Base-by-base conservation (phyloP, 2,888 invertebrate genomes). In the Leptothorax acervorum region DNA sequence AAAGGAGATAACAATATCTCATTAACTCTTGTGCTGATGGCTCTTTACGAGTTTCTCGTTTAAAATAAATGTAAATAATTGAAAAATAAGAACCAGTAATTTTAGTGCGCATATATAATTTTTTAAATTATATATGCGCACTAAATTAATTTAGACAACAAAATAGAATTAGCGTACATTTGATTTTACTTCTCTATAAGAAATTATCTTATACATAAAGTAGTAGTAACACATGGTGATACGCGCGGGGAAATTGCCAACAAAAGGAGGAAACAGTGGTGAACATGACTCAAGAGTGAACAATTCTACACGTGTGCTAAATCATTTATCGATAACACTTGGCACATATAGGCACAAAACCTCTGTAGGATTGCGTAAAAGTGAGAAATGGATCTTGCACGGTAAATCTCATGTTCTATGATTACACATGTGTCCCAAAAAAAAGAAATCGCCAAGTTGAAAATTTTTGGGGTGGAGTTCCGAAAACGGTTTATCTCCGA, bases 241-340 rank as follows among this genome's bases (percentile, higher is more conserved):
- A 28, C 11, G 74, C 18, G 35, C 60, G 57, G 51, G 53, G 57
- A 57, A 48, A 73, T 55, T 9, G 15, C 48, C 11, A 23, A 11
- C 51, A 31, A 12, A 53, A 78, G 63, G 55, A 84, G 71, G 78
- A 79, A 55, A 76, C 51, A 28, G 45, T 35, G n/a, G 23, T 60
- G 45, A 81, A 18, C 45, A 42, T 85, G 86, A 87, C 65, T 85
- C 84, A 87, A 42, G 35, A 48, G 1, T n/a, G 28, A 53, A 35
- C 51, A 35, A 45, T 31, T 75, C 68, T 68, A n/a, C 23, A 68
- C 31, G 31, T 68, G n/a, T 68, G n/a, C 12, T 45, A 35, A 78
- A 55, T 45, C n/a, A 12, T 31, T 42, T 57, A 23, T 55, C 3
- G 31, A 78, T 66, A 65, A 55, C n/a, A 28, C 9, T 68, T 31